phyloP scores from a whole-genome alignment of 2,888 invertebrate genomes.

The Anaspis maculata region DNA sequence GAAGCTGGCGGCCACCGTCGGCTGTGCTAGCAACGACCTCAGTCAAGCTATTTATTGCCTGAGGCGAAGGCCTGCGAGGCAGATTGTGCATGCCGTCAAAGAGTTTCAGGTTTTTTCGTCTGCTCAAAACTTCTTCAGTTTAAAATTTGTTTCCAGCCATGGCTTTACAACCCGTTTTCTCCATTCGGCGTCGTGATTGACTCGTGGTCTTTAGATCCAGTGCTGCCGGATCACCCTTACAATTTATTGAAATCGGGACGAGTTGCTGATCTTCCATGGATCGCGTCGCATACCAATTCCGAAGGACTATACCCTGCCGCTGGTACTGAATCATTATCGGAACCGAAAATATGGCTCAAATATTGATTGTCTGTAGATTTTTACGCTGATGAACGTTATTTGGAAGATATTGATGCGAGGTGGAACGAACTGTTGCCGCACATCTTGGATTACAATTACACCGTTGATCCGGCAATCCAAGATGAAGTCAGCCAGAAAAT shows the following conservation, averaged over 20 bases:
- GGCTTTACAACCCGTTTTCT: constrained; percentile 60
- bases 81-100: constrained; percentile 50
- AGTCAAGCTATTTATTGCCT: constrained; percentile 53
- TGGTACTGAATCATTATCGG: constrained; percentile 8
- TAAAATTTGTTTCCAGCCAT: constrained; percentile 37
- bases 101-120: constrained; percentile 43
- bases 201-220: constrained; percentile 47
- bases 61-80: constrained; percentile 50
- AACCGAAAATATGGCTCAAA: constrained; percentile 10
- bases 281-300: constrained; percentile 57
- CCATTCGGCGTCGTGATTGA: constrained; percentile 69
- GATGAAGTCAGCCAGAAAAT: neutral
- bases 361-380: too few species aligned
- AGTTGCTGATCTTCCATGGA: constrained; percentile 59
- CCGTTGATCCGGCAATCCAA: neutral
- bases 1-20: constrained; percentile 52
- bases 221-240: constrained; percentile 58
- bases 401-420: constrained; percentile 1
- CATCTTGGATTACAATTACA: constrained; percentile 1
- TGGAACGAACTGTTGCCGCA: constrained; percentile 1
- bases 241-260: constrained; percentile 51
- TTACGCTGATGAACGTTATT: constrained; percentile 2
- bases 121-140: too few species aligned
- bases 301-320: constrained; percentile 63
- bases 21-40: constrained; percentile 50